These are phyloP conservation scores for Chromobotia macracanthus DNA, from an alignment of 2,797 vertebrate genomes.

Conservation along the genomic window DNA sequence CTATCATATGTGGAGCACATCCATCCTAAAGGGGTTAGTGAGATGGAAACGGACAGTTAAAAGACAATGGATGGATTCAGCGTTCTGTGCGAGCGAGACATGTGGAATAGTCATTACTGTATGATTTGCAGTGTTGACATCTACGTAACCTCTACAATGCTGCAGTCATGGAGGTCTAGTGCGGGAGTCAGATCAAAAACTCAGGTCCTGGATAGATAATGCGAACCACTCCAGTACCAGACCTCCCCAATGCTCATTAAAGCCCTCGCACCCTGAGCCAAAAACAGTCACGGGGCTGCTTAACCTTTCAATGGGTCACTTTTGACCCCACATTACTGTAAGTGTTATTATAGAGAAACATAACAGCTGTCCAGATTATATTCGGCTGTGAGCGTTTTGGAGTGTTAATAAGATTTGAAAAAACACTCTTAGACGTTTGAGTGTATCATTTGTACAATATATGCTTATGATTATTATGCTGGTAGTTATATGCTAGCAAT, in stretches of 20 bases:
- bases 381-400: not conserved
- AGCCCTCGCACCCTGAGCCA: slow-evolving; percentile 30
- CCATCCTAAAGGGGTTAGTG: slow-evolving; percentile 47
- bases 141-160: slow-evolving; percentile 82
- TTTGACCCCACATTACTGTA: slow-evolving; percentile 15
- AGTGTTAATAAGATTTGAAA: not conserved
- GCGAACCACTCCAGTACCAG: slow-evolving; percentile 66
- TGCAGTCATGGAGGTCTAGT: slow-evolving; percentile 80
- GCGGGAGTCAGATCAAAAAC: slow-evolving; percentile 56
- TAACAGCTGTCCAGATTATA: slow-evolving; percentile 21
- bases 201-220: slow-evolving; percentile 70
- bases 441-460: not conserved
- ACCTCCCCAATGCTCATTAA: slow-evolving; percentile 54
- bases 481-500: not conserved
- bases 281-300: slow-evolving; percentile 8
- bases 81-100: slow-evolving; percentile 75
- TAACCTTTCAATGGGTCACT: slow-evolving; percentile 40
- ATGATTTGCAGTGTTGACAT: slow-evolving; percentile 86
- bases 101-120: slow-evolving; percentile 82
- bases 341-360: slow-evolving; percentile 24
- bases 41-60: slow-evolving; percentile 45
- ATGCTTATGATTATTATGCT: not conserved
- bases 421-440: not conserved
- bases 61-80: slow-evolving; percentile 60
- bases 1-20: slow-evolving; percentile 54